Percentiles rank a stretch among this genome's conserved stretches.
Conservation (phyloP, 2,113 vertebrate species). For the Strix aluco region DNA sequence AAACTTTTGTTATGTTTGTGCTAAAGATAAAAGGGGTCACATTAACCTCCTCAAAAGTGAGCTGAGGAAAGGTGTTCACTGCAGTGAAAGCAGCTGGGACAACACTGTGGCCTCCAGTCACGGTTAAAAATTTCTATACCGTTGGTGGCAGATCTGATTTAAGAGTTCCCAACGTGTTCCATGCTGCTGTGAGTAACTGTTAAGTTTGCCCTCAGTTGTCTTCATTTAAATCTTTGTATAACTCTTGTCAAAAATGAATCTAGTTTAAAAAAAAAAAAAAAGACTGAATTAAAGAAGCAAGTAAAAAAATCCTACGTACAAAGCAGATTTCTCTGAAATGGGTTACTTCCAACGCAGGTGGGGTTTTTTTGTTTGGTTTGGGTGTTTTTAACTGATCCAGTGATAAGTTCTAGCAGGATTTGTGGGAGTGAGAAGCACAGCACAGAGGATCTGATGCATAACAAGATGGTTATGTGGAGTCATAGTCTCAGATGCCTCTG, state of each 20-base stretch:
- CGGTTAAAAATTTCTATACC: neutral
- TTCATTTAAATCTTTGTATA: neutral
- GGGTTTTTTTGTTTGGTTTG: neutral
- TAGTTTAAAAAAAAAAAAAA: neutral
- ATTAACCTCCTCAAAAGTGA: neutral
- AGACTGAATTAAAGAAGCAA: neutral
- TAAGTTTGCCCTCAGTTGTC: neutral
- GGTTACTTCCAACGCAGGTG: neutral
- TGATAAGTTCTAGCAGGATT: neutral
- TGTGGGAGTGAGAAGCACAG: neutral
- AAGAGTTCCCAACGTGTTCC: neutral
- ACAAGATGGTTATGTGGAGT: neutral
- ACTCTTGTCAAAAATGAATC: neutral
- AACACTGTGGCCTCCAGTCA: neutral
- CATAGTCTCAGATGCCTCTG: neutral
- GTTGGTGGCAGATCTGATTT: neutral
- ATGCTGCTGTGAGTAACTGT: neutral
- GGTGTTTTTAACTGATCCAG: neutral
- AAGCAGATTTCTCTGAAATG: neutral
- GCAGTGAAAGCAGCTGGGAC: neutral
- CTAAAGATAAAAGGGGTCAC: neutral
- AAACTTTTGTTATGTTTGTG: neutral
- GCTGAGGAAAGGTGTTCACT: neutral
- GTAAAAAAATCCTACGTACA: neutral
- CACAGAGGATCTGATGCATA: neutral